Evolutionary conservation across 2,888 invertebrate species (phyloP), one percentile per base, ranked within the genome.

Genomic region (Lepidochrysops patricia): DNA sequence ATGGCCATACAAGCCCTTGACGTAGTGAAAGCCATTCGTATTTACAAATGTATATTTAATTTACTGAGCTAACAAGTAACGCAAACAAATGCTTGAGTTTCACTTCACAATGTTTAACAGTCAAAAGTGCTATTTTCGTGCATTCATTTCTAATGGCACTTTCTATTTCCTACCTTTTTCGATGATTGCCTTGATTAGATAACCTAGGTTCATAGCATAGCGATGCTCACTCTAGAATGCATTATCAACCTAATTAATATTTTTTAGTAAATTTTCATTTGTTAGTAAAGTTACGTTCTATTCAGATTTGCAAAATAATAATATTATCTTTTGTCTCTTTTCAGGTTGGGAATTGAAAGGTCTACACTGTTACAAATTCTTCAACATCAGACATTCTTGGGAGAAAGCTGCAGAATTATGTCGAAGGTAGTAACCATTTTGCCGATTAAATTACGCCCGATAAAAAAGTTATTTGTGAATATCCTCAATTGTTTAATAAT

Each of bases 301-400:
- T 29, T 32, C 13, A 29, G 12, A 15, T 26, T 15, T 27, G 2
- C 26, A 9, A 54, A 23, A 15, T 27, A 12, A 54, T 12, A 57
- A 26, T 37, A 37, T 26, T 34, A 4, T 12, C 34, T 2, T 71
- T 62, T 72, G 69, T 75, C 82, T 83, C 74, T 76, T 93, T 93
- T 58, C 93, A 97, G 97, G 96, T 77, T 97, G 97, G 97, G 96
- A 96, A 87, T 91, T 97, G 72, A 93, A 93, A 88, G 97, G 97
- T 75, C 93, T 97, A 75, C 93, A 96, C 86, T 97, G 97, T 90
- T 97, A 97, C 90, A 97, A 96, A 92, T 97, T 96, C 90, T 97
- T 97, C 90, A 96, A 96, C 88, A 97, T 97, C 80, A 94, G 94
- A 84, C 97, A 97, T 91, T 97, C 97, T 67, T 97, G 97, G 97